Conservation (phyloP, 2,888 invertebrate species). For the Sarcophaga variegata region DNA sequence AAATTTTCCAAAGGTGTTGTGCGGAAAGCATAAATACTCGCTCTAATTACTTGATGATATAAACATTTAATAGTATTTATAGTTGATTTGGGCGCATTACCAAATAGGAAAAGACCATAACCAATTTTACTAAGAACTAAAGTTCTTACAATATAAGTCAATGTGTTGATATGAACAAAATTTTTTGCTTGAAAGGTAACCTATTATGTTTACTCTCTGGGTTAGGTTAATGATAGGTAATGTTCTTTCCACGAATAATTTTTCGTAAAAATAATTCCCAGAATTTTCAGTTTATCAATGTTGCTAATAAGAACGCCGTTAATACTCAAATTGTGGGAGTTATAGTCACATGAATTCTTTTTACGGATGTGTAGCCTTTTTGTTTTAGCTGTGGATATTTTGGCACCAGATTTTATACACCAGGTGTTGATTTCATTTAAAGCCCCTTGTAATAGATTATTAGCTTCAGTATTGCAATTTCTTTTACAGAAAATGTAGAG, state of each 20-base stretch:
- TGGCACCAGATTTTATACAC: constrained; percentile 31
- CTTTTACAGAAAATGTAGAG: constrained; percentile 56
- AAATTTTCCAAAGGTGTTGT: constrained; percentile 4
- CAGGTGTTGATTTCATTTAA: constrained; percentile 22
- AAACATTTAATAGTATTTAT: constrained; percentile 7
- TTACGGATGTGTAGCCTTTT: constrained; percentile 24
- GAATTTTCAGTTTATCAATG: background rate
- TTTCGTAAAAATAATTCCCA: background rate
- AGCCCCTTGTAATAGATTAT: background rate
- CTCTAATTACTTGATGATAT: constrained; percentile 2
- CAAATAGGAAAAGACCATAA: constrained; percentile 12
- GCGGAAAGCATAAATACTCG: background rate
- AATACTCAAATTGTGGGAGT: background rate
- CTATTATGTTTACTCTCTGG: background rate
- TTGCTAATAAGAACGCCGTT: too few relatives aligned
- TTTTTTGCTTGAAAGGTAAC: constrained; percentile 10
- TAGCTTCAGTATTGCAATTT: constrained; percentile 19
- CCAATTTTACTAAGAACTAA: constrained; percentile 23
- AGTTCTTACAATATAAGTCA: constrained; percentile 3
- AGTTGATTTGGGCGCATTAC: background rate
- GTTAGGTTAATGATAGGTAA: background rate
- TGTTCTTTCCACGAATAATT: constrained; percentile 33
- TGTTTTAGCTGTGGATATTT: constrained; percentile 29
- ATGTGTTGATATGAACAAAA: background rate
- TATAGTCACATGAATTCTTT: constrained; percentile 5